Evolutionary conservation across 2,888 invertebrate genomes (phyloP), one percentile per base, ranked within the genome.

Genomic region (Julus scanicus): DNA sequence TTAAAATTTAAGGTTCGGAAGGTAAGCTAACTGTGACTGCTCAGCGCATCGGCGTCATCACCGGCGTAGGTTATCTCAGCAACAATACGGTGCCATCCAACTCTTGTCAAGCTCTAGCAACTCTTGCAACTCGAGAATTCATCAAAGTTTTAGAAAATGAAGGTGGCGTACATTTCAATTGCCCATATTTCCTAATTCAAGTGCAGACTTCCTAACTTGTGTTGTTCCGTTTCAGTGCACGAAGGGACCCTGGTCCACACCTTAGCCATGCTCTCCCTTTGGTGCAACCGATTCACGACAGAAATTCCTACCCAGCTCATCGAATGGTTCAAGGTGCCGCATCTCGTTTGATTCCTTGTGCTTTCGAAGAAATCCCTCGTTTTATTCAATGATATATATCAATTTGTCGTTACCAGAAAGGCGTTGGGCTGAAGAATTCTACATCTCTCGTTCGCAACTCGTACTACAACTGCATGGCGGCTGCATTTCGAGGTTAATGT

Each of bases 11-110:
- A 92, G 93, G 98, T 17, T 95, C 96, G 8, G 95, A 97, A 92
- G 98, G 98, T 11, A 98, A 98, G 92, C 94, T 98, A 87, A 96
- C 97, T 15, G 95, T 97, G 87, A 95, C 95, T 57, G 96, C 96
- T 90, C 97, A 98, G 92, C 96, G 98, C 92, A 95, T 97, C 39
- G 96, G 96, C 89, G 95, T 98, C 17, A 93, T 98, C 13, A 91
- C 92, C 89, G 96, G 95, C 71, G 95, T 96, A 87, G 96, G 96
- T 17, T 95, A 95, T 92, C 93, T 96, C 88, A 95, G 95, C 91
- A 94, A 93, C 89, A 95, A 97, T 91, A 94, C 94, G 4, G 95
- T 96, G 11, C 92, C 94, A 5, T 94, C 94, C 2, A 93, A 93
- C 39, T 93, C 94, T 87, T 93, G 94, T 2, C 94, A 94, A 83